Conservation (phyloP, 2,113 vertebrate species). For the Ameiurus melas region DNA sequence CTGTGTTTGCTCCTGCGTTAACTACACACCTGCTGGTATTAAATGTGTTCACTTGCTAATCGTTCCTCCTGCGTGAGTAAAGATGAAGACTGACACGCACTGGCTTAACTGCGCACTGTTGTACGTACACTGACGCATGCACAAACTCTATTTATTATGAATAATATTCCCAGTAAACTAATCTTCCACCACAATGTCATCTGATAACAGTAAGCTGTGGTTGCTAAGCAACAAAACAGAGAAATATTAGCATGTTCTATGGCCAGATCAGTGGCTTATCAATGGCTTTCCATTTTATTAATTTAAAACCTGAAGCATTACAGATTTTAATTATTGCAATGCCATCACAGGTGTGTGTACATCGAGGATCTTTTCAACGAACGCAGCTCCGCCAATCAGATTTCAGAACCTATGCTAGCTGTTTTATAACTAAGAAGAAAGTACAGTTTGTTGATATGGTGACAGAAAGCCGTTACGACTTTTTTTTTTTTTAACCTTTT, state of each 20-base stretch:
- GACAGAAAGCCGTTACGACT: too few relatives aligned
- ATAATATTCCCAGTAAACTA: too few relatives aligned
- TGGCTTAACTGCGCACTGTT: neutral
- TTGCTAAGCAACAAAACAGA: neutral
- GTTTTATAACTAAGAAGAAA: neutral
- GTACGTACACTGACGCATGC: too few relatives aligned
- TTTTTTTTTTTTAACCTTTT: too few relatives aligned
- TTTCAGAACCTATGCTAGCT: neutral
- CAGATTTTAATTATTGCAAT: neutral
- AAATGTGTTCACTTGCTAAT: conserved; percentile 34
- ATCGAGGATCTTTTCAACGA: too few relatives aligned
- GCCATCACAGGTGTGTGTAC: too few relatives aligned
- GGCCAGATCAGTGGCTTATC: neutral
- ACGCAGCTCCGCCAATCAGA: neutral
- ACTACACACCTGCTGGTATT: conserved; percentile 14
- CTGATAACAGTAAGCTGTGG: neutral
- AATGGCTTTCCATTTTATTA: neutral
- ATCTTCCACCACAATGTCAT: neutral
- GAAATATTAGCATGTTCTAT: neutral
- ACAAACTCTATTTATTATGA: neutral
- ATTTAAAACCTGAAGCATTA: neutral
- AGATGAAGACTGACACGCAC: neutral
- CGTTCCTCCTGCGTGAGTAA: neutral
- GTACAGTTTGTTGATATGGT: neutral
- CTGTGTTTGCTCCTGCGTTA: neutral